Evolutionary conservation across 2,113 vertebrate genomes (phyloP), one percentile per base, ranked within the genome.

Genomic region (Brienomyrus brachyistius): DNA sequence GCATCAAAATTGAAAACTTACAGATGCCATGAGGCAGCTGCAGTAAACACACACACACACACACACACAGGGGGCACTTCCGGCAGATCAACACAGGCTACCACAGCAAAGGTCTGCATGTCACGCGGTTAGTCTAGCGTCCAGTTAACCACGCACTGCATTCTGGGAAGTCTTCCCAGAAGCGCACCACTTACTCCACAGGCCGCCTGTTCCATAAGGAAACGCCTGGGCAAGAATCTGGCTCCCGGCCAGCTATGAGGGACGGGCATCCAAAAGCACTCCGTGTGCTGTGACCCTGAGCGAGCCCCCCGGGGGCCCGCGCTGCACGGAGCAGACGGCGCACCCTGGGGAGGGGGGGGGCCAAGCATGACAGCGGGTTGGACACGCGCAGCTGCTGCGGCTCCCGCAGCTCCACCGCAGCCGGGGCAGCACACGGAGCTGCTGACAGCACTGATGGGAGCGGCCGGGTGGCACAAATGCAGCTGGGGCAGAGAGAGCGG

Each of bases 351-450:
- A 40, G 17, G 7, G 35, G 7, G 35, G 31, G 35, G 80, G 43
- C 11, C 84, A 88, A 43, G 90, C 88, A 90, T 91, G 62, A 88
- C 90, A 90, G 91, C 91, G 91, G 93, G 91, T 92, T 90, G 93
- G 95, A 96, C 94, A 92, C 92, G n/a, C 96, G 94, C 98, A 98
- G 97, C 97, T 99, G 98, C 96, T 96, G 95, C 94, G 95, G 96
- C 98, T 98, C 98, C 97, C 96, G 95, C 94, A 95, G 96, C 98
- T 98, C 98, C 97, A 97, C 95, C 96, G 95, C 95, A 96, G 96
- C 96, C 95, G 94, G 95, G 96, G 95, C 93, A 95, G 94, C 94
- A 94, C 95, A 21, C 97, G 96, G 95, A 95, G 94, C 95, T 96
- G 95, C 95, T 98, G 98, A 98, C 97, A 96, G 95, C 97, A 96